Base-by-base conservation (phyloP, 2,888 invertebrate species). In the Cotesia congregata region DNA sequence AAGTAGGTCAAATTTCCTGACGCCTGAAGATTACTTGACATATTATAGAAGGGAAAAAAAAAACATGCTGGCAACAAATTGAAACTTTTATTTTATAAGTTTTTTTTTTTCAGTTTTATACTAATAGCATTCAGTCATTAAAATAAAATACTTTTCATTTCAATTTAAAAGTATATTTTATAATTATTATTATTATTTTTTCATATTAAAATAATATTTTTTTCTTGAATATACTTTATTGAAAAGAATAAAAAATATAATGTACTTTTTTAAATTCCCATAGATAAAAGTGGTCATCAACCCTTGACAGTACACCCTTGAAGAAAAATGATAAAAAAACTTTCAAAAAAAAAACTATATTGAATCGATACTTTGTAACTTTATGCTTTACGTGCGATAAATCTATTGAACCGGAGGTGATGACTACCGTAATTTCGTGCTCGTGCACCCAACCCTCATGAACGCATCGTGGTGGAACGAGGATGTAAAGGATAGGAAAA, bases 1-100 rank as follows among this genome's bases (percentile, higher is more conserved):
- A 80, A 80, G 78, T 80, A 72, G 80, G 80, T 80, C 80, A 78
- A 72, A 79, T 79, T 79, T 75, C 77, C 20, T 41, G 30, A 64
- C 41, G 41, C 65, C 62, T 12, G 39, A 60, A 7, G 65, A 41
- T 30, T 72, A 64, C 64, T 72, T 17, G 30, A 65, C 41, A 40
- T 12, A 72, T 72, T 72, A 72, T 50, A 40, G 5, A 62, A 72
- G 15, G 17, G 15, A 9, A 20, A n/a, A 39, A 72, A 38, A 62
- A 41, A 9, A 62, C 38, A 61, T 30, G 20, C 62, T 62, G 62
- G 62, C 62, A 62, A 72, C 39, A 17, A 30, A 72, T n/a, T 7
- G 59, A 60, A 38, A 60, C 20, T 30, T 12, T 62, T 17, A 20
- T 62, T 20, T 7, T 7, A 20, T 20, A 59, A 59, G 15, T 70